Conservation (phyloP, 2,888 invertebrate species). For the Eugnorisma glareosa region DNA sequence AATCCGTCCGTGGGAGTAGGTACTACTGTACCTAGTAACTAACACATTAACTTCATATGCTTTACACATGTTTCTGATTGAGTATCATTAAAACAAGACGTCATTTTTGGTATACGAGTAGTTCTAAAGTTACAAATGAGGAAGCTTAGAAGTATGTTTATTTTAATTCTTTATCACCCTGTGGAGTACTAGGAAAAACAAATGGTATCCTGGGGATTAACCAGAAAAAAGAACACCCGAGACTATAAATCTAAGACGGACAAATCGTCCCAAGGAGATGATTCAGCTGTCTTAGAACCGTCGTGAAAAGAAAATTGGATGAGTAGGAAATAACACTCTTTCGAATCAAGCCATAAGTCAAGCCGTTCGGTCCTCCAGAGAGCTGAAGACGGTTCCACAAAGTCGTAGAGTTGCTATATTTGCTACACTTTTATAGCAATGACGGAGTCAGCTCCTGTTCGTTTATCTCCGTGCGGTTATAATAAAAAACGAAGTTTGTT, state of each 20-base stretch:
- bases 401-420: slow-evolving; percentile 15
- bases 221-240: neutral
- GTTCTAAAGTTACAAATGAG: slow-evolving; percentile 9
- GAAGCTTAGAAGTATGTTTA: neutral
- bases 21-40: slow-evolving; percentile 2
- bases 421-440: slow-evolving; percentile 26
- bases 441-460: slow-evolving; percentile 33
- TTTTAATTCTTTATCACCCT: neutral
- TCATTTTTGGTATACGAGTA: neutral
- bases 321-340: slow-evolving; percentile 6
- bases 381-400: slow-evolving; percentile 3
- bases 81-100: slow-evolving; percentile 8
- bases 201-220: neutral
- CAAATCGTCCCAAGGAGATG: neutral
- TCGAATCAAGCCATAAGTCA: slow-evolving; percentile 21
- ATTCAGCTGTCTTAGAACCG: slow-evolving; percentile 10
- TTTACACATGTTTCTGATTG: slow-evolving; percentile 47
- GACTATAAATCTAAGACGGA: slow-evolving; percentile 12
- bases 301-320: slow-evolving; percentile 28
- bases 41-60: slow-evolving; percentile 33
- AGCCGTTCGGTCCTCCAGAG: neutral
- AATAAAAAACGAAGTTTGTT: slow-evolving; percentile 72
- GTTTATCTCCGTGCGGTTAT: slow-evolving; percentile 52
- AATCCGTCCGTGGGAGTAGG: slow-evolving; percentile 44
- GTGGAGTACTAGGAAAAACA: neutral